Evolutionary conservation across 1,140 invertebrate genomes (phyloP).

Genomic region (Drosophila mayri): DNA sequence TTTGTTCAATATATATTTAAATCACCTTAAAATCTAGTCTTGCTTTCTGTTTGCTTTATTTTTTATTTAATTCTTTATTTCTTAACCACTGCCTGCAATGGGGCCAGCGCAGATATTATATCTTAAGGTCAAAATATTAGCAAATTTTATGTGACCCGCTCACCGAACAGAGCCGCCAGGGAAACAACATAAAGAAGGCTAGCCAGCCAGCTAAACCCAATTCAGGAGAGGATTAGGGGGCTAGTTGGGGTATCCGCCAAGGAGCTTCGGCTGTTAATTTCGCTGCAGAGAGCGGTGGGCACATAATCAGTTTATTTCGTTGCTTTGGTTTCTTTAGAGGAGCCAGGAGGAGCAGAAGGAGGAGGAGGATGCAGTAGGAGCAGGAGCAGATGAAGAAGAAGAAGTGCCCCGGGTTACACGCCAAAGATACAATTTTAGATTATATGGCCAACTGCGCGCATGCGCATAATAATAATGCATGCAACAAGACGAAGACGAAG

Average conservation of each 20-base stretch:
- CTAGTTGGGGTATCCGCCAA: background rate
- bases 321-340: constrained; percentile 41
- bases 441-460: constrained; percentile 83
- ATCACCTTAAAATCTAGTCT: too few species aligned
- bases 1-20: too few species aligned
- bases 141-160: constrained; percentile 75
- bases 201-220: constrained; percentile 7
- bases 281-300: constrained; percentile 52
- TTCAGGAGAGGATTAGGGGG: background rate
- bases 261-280: constrained; percentile 70
- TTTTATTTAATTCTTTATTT: background rate
- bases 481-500: constrained; percentile 63
- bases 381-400: constrained; percentile 46
- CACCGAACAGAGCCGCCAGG: constrained; percentile 17
- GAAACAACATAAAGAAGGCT: constrained; percentile 15
- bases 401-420: constrained; percentile 81
- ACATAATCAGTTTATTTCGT: constrained; percentile 82
- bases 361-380: constrained; percentile 15
- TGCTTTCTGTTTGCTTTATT: background rate
- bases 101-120: constrained; percentile 56
- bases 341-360: constrained; percentile 2
- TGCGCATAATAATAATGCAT: constrained; percentile 84
- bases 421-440: constrained; percentile 85
- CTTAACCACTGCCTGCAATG: constrained; percentile 55
- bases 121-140: constrained; percentile 78